A percentile compares a stretch with the other conserved stretches of the same genome.
These are phyloP conservation scores for Lasiurus borealis DNA, from an alignment of 2,113 vertebrate genomes.

Conservation along the genomic window DNA sequence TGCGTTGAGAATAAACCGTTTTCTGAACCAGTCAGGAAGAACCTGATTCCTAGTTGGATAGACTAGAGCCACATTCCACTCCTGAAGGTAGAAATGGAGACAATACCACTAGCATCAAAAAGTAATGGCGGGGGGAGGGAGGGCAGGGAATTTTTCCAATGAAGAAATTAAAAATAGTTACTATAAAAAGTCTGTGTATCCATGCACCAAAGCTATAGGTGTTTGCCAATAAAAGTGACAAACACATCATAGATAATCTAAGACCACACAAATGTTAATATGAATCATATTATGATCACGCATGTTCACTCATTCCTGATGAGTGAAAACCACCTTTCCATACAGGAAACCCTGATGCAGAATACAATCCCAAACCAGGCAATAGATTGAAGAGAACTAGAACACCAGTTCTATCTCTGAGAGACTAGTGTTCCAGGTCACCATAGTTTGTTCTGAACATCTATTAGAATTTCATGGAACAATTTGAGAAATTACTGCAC, in stretches of 20 bases:
- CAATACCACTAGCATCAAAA: neutral
- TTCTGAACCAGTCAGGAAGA: neutral
- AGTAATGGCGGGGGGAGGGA: neutral
- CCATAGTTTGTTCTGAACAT: neutral
- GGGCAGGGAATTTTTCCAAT: neutral
- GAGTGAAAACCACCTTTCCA: neutral
- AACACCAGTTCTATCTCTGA: neutral
- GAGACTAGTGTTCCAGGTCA: neutral
- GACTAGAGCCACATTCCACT: neutral
- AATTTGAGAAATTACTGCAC: conserved; percentile 16
- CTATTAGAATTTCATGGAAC: conserved; percentile 43
- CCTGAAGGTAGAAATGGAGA: neutral
- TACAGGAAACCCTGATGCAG: neutral
- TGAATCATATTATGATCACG: neutral
- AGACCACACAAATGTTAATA: neutral
- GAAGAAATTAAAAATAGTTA: conserved; percentile 45
- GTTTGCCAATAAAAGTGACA: neutral
- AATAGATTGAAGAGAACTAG: neutral
- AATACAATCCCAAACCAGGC: neutral
- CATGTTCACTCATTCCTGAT: neutral
- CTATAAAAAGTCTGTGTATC: neutral
- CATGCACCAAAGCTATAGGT: neutral
- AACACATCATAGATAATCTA: neutral
- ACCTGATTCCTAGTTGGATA: neutral
- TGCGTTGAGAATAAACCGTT: neutral